Evolutionary conservation across 2,888 invertebrate genomes (phyloP).

Genomic region (Minunthozetes semirufus): DNA sequence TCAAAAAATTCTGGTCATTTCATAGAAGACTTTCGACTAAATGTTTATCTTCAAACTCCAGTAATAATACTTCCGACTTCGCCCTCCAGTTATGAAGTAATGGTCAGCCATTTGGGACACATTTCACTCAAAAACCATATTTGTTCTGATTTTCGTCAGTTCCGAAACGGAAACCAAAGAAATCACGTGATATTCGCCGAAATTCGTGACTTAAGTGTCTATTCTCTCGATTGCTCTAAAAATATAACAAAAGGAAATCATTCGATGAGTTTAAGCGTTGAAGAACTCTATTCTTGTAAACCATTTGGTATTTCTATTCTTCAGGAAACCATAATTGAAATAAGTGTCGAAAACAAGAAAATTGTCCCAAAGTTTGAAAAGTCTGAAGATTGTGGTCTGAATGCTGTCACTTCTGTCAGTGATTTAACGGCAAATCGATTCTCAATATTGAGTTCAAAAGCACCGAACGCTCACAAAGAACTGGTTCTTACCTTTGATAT

Average conservation of each 20-base stretch:
- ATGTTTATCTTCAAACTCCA: slow-evolving; percentile 78
- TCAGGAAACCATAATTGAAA: slow-evolving; percentile 75
- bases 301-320: slow-evolving; percentile 71
- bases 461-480: slow-evolving; percentile 15
- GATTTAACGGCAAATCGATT: not conserved
- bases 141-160: slow-evolving; percentile 11
- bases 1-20: slow-evolving; percentile 11
- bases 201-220: slow-evolving; percentile 78
- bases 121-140: slow-evolving; percentile 55
- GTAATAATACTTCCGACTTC: slow-evolving; percentile 78
- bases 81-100: slow-evolving; percentile 68
- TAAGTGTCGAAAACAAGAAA: slow-evolving; percentile 56
- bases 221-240: slow-evolving; percentile 61
- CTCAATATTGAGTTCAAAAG: not conserved
- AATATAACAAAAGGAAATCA: slow-evolving; percentile 31
- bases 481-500: slow-evolving; percentile 35
- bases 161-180: not conserved
- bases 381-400: slow-evolving; percentile 16
- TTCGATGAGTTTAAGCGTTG: slow-evolving; percentile 54
- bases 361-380: not conserved
- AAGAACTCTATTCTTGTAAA: slow-evolving; percentile 66
- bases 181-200: slow-evolving; percentile 54
- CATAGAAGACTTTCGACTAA: slow-evolving; percentile 50
- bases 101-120: slow-evolving; percentile 85
- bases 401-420: slow-evolving; percentile 15